phyloP scores from a whole-genome alignment of 2,888 invertebrate genomes.

The Nymphalis polychloros region DNA sequence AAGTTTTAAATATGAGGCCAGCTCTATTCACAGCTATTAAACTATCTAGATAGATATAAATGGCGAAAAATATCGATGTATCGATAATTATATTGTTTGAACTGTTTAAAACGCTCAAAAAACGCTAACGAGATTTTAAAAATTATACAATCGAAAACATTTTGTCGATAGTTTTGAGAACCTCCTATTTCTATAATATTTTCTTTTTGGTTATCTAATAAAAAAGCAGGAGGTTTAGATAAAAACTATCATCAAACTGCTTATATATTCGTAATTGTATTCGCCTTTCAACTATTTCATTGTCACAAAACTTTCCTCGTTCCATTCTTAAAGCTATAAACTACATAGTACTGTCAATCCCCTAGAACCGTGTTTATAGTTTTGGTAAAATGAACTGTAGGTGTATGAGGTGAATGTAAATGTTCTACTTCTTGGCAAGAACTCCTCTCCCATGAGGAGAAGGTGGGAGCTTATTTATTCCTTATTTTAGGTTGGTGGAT shows the following conservation, averaged over 20 bases:
- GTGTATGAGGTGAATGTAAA: too few species aligned
- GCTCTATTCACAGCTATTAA: neutral
- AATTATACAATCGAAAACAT: too few species aligned
- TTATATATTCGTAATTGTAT: neutral
- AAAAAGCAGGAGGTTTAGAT: neutral
- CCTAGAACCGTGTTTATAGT: slow-evolving; percentile 7
- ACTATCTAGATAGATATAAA: neutral
- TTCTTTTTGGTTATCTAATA: neutral
- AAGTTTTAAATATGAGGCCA: neutral
- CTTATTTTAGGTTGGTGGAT: too few species aligned
- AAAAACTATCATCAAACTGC: neutral
- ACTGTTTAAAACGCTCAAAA: too few species aligned
- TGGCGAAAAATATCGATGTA: too few species aligned
- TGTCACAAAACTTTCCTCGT: neutral
- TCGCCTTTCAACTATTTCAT: neutral
- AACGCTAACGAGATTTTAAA: too few species aligned
- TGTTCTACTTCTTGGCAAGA: too few species aligned
- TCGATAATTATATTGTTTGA: too few species aligned
- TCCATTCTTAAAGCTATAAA: neutral
- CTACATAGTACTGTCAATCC: neutral
- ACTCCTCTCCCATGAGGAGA: too few species aligned
- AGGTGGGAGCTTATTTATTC: too few species aligned
- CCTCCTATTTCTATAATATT: too few species aligned
- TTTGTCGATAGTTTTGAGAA: too few species aligned
- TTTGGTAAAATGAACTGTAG: neutral